Evolutionary conservation across 2,888 invertebrate species (phyloP).

Genomic region (Drosophila incognita): DNA sequence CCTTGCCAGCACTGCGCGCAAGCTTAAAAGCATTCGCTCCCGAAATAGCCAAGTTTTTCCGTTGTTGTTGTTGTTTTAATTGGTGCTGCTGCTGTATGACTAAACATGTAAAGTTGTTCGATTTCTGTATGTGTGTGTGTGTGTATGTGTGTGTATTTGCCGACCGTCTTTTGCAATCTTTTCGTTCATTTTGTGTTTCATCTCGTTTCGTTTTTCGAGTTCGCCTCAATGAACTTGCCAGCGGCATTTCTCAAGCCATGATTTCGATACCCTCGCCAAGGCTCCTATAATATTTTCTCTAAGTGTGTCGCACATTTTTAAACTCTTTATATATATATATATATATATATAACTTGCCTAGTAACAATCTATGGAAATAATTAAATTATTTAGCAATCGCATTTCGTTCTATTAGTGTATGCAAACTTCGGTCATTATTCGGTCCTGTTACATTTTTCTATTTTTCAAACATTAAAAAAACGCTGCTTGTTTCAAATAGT

Average conservation of each 20-base stretch:
- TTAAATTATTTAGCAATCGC: neutral
- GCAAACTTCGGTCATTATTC: neutral
- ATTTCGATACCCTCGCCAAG: slow-evolving; percentile 29
- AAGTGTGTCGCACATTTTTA: neutral
- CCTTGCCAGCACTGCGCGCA: slow-evolving; percentile 18
- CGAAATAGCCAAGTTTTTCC: slow-evolving; percentile 70
- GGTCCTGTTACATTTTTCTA: slow-evolving; percentile 1
- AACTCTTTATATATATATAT: neutral
- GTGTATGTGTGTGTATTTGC: neutral
- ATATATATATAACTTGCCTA: neutral
- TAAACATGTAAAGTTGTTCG: slow-evolving; percentile 51
- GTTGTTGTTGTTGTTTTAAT: slow-evolving; percentile 10
- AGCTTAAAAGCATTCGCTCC: slow-evolving; percentile 67
- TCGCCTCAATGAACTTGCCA: slow-evolving; percentile 51
- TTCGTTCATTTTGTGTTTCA: slow-evolving; percentile 20
- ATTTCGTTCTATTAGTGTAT: neutral
- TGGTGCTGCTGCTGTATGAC: slow-evolving; percentile 54
- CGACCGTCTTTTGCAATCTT: slow-evolving; percentile 2
- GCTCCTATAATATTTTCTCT: neutral
- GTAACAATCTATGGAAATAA: neutral
- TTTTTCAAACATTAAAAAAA: neutral
- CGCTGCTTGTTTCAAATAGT: slow-evolving; percentile 42
- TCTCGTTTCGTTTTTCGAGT: slow-evolving; percentile 33
- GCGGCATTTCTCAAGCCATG: slow-evolving; percentile 1
- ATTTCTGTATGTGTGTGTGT: slow-evolving; percentile 14